Percentiles rank a stretch among this genome's conserved stretches.
These are phyloP conservation scores for Chiloscyllium punctatum DNA, from an alignment of 2,797 vertebrate species.

Conservation along the genomic window DNA sequence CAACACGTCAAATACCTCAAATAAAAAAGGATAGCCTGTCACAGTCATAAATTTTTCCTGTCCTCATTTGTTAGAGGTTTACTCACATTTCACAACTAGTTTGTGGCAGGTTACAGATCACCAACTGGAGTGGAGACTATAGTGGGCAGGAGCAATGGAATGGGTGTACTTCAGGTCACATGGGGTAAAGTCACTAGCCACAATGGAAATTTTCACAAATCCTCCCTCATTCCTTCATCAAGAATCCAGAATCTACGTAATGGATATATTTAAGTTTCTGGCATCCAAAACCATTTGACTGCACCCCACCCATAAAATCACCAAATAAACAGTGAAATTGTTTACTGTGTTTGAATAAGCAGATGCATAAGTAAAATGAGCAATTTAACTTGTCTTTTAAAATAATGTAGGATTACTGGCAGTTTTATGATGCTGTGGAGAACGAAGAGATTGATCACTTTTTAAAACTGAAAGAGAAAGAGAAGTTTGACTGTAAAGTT, in stretches of 20 bases:
- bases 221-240: background rate
- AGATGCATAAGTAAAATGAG: background rate
- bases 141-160: background rate
- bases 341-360: background rate
- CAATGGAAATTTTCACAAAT: background rate
- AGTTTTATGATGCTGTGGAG: constrained; percentile 27
- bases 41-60: too few species aligned
- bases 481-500: background rate
- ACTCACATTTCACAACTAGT: background rate
- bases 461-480: background rate
- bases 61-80: background rate
- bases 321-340: background rate
- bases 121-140: background rate
- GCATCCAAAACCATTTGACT: too few species aligned
- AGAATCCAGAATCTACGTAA: background rate
- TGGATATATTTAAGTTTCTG: background rate
- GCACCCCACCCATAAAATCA: background rate
- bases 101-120: background rate
- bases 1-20: too few species aligned
- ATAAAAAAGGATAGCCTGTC: too few species aligned
- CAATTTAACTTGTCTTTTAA: background rate
- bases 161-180: background rate
- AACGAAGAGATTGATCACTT: constrained; percentile 6
- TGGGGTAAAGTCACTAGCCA: background rate
- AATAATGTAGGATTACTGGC: background rate